Conservation (phyloP, 2,113 vertebrate species). For the Elgaria multicarinata region DNA sequence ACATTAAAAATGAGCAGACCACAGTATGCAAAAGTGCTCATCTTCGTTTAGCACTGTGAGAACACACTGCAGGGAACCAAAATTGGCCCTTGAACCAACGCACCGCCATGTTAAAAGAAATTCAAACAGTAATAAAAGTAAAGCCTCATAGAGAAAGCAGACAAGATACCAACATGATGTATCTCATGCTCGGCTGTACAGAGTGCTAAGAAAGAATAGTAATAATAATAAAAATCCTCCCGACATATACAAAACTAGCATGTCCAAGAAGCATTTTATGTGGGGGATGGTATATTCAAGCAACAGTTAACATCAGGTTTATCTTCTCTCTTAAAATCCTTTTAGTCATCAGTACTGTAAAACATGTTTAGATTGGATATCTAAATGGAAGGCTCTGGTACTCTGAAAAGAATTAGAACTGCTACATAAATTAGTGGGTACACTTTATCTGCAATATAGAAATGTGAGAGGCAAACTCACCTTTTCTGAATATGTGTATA, state of each 20-base stretch:
- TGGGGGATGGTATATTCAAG: not conserved
- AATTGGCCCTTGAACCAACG: not conserved
- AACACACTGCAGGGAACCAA: not conserved
- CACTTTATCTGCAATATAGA: not conserved
- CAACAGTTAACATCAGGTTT: not conserved
- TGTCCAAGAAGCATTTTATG: not conserved
- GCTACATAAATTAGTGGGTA: not conserved
- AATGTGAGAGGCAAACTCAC: not conserved
- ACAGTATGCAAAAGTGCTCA: not conserved
- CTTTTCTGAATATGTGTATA: not conserved
- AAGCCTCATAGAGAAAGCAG: not conserved
- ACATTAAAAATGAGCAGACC: not conserved
- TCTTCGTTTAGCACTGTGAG: not conserved
- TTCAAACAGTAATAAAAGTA: not conserved
- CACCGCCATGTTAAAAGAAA: too few species aligned
- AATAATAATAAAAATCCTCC: too few species aligned
- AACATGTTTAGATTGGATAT: not conserved
- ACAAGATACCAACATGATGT: not conserved
- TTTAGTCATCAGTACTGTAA: not conserved
- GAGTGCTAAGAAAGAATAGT: not conserved
- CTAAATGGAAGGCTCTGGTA: not conserved
- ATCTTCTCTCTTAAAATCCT: not conserved
- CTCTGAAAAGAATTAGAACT: not conserved
- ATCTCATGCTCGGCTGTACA: not conserved
- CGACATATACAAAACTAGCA: not conserved